Base-by-base conservation (phyloP, 2,113 vertebrate species). In the Chaetodon trifascialis region DNA sequence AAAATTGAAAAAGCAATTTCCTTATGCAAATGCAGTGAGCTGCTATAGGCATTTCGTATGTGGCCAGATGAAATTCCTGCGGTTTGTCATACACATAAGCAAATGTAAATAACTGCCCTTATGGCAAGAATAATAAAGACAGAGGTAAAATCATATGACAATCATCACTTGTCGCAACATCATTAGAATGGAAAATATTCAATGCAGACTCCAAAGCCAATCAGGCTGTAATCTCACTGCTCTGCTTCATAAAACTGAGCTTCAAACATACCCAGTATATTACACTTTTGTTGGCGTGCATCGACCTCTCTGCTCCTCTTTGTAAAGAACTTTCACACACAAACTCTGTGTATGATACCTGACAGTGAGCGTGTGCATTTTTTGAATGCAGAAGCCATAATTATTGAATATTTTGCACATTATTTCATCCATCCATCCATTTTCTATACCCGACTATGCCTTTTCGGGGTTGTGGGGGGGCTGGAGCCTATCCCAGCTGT, bases 11-110 rank as follows among this genome's bases (percentile, higher is more conserved):
- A 82, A 79, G 46, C 66, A 51, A 72, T 82, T 76, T 82, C 68
- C 17, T 42, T 49, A 81, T 84, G 73, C 65, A 79, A 89, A 86
- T 86, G 49, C 70, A 34, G 19, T 16, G 38, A 64, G 60, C 30
- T 23, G 46, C 67, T 59, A 47, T 54, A 69, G 40, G 30, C 63
- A 54, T 72, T 73, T 79, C 5, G 15, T 54, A 5, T 60, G n/a
- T 21, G 36, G 46, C 69, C 47, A 6, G 5, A 56, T 74, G 76
- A 77, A 66, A 69, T 25, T 54, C 71, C 54, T 21, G 38, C 17
- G 7, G 23, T 76, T 77, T 64, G 49, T 7, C 74, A 69, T 12
- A 73, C 77, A 59, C 73, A 25, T 60, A 25, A 76, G 47, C 47
- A 75, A 55, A 75, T 66, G 7, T 68, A 56, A 80, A 73, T 66